These are phyloP conservation scores for Melanostoma mellinum DNA, from an alignment of 2,888 invertebrate species.

Conservation along the genomic window DNA sequence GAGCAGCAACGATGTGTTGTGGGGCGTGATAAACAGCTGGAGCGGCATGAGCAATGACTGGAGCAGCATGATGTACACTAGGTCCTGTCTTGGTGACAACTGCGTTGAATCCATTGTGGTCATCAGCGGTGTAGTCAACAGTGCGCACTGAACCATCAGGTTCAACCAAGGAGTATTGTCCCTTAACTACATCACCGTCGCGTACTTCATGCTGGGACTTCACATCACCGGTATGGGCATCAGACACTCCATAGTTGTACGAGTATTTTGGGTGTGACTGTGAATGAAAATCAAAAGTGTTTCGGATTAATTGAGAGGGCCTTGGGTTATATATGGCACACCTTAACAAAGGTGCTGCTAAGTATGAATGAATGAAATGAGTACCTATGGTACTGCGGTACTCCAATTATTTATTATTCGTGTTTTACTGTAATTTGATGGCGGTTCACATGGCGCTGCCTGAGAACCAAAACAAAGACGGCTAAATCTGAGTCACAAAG, in stretches of 20 bases:
- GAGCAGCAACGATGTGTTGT: constrained; percentile 76
- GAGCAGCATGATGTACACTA: constrained; percentile 76
- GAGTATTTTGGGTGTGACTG: constrained; percentile 82
- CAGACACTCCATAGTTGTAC: constrained; percentile 82
- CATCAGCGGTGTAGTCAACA: constrained; percentile 82
- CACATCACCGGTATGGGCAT: constrained; percentile 81
- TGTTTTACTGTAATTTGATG: constrained; percentile 49
- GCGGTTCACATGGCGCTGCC: constrained; percentile 36
- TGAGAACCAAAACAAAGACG: constrained; percentile 54
- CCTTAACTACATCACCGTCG: constrained; percentile 82
- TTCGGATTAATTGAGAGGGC: constrained; percentile 40
- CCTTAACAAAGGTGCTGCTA: constrained; percentile 38
- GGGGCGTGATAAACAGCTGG: constrained; percentile 74
- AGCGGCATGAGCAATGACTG: constrained; percentile 68
- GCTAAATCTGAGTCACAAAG: constrained; percentile 31
- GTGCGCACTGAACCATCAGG: constrained; percentile 82
- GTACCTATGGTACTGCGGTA: constrained; percentile 35
- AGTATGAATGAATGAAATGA: constrained; percentile 46
- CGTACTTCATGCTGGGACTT: constrained; percentile 82
- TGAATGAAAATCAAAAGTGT: constrained; percentile 23
- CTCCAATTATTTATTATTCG: constrained; percentile 57
- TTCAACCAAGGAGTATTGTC: constrained; percentile 82
- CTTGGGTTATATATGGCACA: constrained; percentile 46
- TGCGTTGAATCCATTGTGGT: constrained; percentile 82
- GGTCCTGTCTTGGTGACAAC: constrained; percentile 82